Percentiles rank a stretch among this genome's conserved stretches.
Conservation (phyloP, 2,113 vertebrate species). For the Piprites chloris region DNA sequence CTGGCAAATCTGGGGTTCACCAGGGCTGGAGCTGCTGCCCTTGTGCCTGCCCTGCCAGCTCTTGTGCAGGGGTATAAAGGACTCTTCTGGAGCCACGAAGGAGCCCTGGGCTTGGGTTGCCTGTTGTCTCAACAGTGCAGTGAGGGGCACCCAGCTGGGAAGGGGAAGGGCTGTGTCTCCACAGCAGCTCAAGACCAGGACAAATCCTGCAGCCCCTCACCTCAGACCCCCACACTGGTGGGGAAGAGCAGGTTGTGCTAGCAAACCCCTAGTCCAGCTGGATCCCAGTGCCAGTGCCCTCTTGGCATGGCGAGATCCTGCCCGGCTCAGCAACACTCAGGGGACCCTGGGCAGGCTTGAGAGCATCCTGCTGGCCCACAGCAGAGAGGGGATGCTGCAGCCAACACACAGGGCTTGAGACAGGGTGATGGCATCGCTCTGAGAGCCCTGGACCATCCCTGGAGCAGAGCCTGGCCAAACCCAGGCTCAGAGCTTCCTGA, state of each 20-base stretch:
- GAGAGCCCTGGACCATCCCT: background rate
- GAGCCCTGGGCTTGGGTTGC: background rate
- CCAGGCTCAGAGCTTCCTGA: background rate
- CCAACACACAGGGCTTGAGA: background rate
- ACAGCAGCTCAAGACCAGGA: background rate
- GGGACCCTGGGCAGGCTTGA: background rate
- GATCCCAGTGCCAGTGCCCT: background rate
- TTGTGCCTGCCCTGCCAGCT: no score
- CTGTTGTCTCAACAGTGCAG: background rate
- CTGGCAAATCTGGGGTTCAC: background rate
- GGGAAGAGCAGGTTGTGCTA: background rate
- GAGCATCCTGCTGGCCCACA: background rate
- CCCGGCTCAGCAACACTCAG: background rate
- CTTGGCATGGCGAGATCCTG: background rate
- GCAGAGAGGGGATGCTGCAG: background rate
- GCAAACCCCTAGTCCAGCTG: no score
- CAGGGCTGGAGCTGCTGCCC: background rate
- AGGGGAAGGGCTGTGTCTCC: background rate
- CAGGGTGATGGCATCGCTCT: background rate
- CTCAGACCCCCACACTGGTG: fast-evolving
- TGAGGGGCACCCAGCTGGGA: background rate
- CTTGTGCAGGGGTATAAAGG: background rate
- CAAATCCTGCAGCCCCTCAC: background rate
- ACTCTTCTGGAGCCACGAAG: background rate
- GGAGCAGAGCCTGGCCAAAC: background rate